These are phyloP conservation scores for Molorchus minor DNA, from an alignment of 2,888 invertebrate genomes.

Conservation along the genomic window DNA sequence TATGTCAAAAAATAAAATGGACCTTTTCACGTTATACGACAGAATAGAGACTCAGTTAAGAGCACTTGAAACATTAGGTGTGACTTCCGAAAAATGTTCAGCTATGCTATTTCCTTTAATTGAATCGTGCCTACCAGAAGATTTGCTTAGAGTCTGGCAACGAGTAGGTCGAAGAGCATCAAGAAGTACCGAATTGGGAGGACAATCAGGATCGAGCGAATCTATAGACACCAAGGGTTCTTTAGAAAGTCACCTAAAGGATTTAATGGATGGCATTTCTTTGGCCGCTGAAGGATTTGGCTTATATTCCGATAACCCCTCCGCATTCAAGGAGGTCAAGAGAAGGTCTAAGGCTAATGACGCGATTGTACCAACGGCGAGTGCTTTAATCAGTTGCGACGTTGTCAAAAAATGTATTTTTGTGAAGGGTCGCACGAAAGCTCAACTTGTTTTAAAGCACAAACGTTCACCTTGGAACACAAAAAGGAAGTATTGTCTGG, in stretches of 20 bases:
- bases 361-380: conserved; percentile 15
- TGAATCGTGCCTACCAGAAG: conserved; percentile 47
- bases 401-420: not conserved
- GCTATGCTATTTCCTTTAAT: conserved; percentile 48
- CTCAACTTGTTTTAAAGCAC: not conserved
- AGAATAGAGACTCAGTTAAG: conserved; percentile 46
- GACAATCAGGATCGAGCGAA: no score
- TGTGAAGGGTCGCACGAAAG: not conserved
- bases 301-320: not conserved
- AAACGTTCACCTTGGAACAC: not conserved
- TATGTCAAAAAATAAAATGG: conserved; percentile 3
- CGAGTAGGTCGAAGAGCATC: no score
- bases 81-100: conserved; percentile 45
- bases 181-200: no score
- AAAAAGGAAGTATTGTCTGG: not conserved
- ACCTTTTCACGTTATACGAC: conserved; percentile 37
- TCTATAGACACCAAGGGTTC: no score
- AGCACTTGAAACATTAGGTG: conserved; percentile 44
- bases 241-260: not conserved
- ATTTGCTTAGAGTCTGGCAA: conserved; percentile 44
- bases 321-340: not conserved
- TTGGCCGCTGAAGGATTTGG: conserved; percentile 3
- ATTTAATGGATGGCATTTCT: not conserved
- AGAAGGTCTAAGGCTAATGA: not conserved
- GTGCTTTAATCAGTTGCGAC: conserved; percentile 5